Conservation (phyloP, 2,113 vertebrate genomes). For the Sprattus sprattus region DNA sequence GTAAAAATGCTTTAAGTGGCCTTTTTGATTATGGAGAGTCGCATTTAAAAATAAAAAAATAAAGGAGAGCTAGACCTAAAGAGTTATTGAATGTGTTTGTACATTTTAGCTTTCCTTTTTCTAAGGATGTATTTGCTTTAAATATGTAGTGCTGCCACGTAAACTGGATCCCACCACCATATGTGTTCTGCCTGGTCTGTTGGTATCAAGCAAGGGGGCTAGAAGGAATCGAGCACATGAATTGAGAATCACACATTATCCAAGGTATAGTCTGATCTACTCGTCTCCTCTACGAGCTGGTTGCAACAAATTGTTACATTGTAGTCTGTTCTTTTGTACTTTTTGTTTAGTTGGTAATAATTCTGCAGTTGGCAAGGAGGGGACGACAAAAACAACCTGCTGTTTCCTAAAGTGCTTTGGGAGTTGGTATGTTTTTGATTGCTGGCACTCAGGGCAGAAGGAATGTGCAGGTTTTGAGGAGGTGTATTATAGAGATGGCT, state of each 20-base stretch:
- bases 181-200: not conserved
- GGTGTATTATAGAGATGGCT: not conserved
- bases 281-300: not conserved
- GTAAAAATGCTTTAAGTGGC: slow-evolving; percentile 51
- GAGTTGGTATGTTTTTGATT: not conserved
- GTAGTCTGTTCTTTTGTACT: not conserved
- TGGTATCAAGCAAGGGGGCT: not conserved
- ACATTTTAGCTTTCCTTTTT: not conserved
- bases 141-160: not conserved
- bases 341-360: not conserved
- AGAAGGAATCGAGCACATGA: not conserved
- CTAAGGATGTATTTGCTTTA: slow-evolving; percentile 6
- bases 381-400: not conserved
- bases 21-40: not conserved
- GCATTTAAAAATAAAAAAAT: slow-evolving; percentile 49
- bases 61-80: slow-evolving; percentile 66
- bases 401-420: not conserved
- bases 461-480: not conserved
- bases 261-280: not conserved
- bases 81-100: slow-evolving; percentile 54
- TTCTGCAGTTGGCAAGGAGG: not conserved
- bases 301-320: not conserved
- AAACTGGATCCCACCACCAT: not conserved
- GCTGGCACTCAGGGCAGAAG: not conserved
- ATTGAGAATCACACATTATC: not conserved